Percentiles rank a stretch among this genome's conserved stretches.
Conservation (phyloP, 2,888 invertebrate species). For the Sinohyriopsis cumingii region DNA sequence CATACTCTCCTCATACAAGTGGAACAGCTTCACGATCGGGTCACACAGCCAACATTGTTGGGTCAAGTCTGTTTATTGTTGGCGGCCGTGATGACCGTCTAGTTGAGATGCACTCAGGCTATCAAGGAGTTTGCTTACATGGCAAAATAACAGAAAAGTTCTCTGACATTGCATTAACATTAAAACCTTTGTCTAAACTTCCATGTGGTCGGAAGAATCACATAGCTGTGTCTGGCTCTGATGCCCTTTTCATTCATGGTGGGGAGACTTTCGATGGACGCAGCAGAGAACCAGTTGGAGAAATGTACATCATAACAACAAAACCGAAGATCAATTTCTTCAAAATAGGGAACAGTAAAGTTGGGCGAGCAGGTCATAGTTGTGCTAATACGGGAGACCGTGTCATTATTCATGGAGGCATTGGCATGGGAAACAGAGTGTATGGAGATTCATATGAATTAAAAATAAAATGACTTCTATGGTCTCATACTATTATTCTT, state of each 20-base stretch:
- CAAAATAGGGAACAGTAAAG: constrained; percentile 45
- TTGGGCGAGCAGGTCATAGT: constrained; percentile 64
- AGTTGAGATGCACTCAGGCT: constrained; percentile 54
- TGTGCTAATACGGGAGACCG: constrained; percentile 47
- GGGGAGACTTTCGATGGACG: constrained; percentile 71
- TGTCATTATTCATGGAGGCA: constrained; percentile 67
- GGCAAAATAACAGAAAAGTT: constrained; percentile 28
- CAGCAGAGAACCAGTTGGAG: constrained; percentile 65
- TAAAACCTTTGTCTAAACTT: constrained; percentile 53
- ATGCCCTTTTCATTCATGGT: constrained; percentile 64
- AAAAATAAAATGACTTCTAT: constrained; percentile 4
- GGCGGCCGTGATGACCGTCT: constrained; percentile 67
- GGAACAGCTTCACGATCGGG: constrained; percentile 66
- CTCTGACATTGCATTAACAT: constrained; percentile 23
- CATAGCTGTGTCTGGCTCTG: constrained; percentile 49
- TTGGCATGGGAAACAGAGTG: constrained; percentile 50
- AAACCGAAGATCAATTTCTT: constrained; percentile 52
- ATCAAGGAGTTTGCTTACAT: not conserved
- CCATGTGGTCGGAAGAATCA: constrained; percentile 69
- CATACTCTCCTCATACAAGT: constrained; percentile 53
- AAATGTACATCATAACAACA: constrained; percentile 58
- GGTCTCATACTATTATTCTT: too few species aligned
- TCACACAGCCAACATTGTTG: constrained; percentile 61
- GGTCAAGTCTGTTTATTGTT: constrained; percentile 54
- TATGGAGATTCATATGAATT: constrained; percentile 45